Evolutionary conservation across 2,888 invertebrate genomes (phyloP), one percentile per base, ranked within the genome.

Genomic region (Andrena dorsata): DNA sequence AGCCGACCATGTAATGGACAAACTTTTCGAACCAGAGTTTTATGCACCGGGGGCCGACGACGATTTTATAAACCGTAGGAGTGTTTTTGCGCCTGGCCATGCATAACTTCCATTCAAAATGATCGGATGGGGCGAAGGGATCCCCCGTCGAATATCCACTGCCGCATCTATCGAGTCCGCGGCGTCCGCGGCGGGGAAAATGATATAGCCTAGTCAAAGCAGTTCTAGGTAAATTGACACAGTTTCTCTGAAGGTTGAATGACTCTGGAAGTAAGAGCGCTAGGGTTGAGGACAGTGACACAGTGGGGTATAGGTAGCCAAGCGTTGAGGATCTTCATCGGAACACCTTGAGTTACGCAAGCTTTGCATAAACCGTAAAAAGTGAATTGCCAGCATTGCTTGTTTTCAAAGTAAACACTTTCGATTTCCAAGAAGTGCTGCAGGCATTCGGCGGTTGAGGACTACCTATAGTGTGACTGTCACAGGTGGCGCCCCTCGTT

Each of bases 21-120:
- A 88, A 88, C 88, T 88, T 87, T 85, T 84, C 75, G 78, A 82
- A 73, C 76, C 74, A 73, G 75, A 82, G 79, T 88, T 86, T 86
- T 83, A 79, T 87, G 70, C 49, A 61, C 71, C 56, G 56, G 23
- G n/a, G 70, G 47, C 72, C 58, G 74, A 75, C 77, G 76, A 75
- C 78, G 78, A 85, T 88, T 88, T 88, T 80, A 82, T 81, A 80
- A 86, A 87, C 71, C 68, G 82, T 71, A 69, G 71, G 69, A 60
- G 64, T 53, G 58, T 73, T 68, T 72, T 76, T 61, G 32, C 75
- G 88, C 56, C 63, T 47, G 68, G 64, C 28, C 68, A 58, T 61
- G 74, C 82, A 80, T 87, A 86, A 79, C 82, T 87, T 75, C 68
- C 63, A 53, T 32, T 75, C 68, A 58, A 32, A 28, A 64, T 58